Evolutionary conservation across 2,888 invertebrate species (phyloP).

Genomic region (Drosophila diplacantha): DNA sequence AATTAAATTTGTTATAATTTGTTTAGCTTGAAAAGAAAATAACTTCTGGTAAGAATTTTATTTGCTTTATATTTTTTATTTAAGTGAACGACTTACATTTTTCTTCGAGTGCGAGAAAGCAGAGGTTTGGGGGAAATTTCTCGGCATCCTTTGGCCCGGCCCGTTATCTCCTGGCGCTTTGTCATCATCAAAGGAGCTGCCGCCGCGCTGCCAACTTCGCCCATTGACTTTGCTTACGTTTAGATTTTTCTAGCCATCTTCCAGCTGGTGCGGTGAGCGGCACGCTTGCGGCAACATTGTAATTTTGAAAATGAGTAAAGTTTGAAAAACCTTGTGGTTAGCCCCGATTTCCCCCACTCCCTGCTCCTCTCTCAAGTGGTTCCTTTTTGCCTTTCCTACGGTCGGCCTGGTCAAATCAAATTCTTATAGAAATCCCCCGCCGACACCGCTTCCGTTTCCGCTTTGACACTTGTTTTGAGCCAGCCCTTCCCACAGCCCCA

Average conservation of each 20-base stretch:
- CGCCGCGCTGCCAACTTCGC: constrained; percentile 62
- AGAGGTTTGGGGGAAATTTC: constrained; percentile 28
- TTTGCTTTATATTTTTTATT: background rate
- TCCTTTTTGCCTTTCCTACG: constrained; percentile 48
- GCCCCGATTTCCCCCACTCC: constrained; percentile 23
- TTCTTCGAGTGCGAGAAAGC: constrained; percentile 7
- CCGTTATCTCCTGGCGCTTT: constrained; percentile 35
- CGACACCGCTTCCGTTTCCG: constrained; percentile 64
- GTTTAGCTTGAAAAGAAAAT: too few species aligned
- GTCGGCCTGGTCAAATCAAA: constrained; percentile 61
- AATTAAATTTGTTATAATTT: background rate
- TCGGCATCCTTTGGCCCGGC: constrained; percentile 43
- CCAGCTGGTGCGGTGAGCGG: constrained; percentile 52
- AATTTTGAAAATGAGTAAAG: constrained; percentile 76
- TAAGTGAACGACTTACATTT: too few species aligned
- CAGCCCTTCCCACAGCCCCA: constrained; percentile 18
- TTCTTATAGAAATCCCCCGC: constrained; percentile 61
- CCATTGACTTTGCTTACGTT: constrained; percentile 74
- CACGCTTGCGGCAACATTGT: constrained; percentile 73
- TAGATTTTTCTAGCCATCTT: constrained; percentile 68
- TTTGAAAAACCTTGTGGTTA: constrained; percentile 71
- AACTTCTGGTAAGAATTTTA: background rate
- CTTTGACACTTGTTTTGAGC: constrained; percentile 67
- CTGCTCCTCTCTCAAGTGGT: background rate
- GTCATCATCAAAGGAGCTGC: constrained; percentile 53